A percentile compares a stretch with the other conserved stretches of the same genome.
Conservation (phyloP, 2,113 vertebrate genomes). For the Ochotona princeps region DNA sequence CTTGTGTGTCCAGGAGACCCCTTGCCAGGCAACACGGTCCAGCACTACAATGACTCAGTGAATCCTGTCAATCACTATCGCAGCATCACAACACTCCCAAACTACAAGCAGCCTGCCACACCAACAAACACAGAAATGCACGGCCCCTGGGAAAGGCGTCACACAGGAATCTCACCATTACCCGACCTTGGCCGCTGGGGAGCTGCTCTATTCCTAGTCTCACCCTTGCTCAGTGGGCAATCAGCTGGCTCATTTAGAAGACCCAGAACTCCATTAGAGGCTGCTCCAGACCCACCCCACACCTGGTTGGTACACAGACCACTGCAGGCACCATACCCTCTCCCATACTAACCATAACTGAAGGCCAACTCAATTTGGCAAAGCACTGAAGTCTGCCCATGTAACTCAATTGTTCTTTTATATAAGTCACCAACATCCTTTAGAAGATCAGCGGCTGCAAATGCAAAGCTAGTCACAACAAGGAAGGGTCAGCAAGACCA, state of each 20-base stretch:
- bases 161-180: too few relatives aligned
- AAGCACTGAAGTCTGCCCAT: background rate
- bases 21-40: background rate
- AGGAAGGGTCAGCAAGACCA: background rate
- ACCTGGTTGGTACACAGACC: background rate
- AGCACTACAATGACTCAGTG: background rate
- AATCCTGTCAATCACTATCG: background rate
- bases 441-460: background rate
- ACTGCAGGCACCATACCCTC: background rate
- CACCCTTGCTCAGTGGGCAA: background rate
- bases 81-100: too few relatives aligned
- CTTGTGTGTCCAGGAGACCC: background rate
- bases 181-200: background rate
- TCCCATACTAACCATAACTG: background rate
- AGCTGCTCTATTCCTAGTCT: background rate
- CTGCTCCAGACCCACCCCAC: background rate
- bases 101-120: background rate
- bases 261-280: background rate
- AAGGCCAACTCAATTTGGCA: background rate
- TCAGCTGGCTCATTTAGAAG: background rate
- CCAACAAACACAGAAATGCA: background rate
- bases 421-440: background rate
- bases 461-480: background rate
- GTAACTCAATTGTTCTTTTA: background rate
- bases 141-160: background rate